phyloP scores from a whole-genome alignment of 2,888 invertebrate species.

The Nemoura dubitans region DNA sequence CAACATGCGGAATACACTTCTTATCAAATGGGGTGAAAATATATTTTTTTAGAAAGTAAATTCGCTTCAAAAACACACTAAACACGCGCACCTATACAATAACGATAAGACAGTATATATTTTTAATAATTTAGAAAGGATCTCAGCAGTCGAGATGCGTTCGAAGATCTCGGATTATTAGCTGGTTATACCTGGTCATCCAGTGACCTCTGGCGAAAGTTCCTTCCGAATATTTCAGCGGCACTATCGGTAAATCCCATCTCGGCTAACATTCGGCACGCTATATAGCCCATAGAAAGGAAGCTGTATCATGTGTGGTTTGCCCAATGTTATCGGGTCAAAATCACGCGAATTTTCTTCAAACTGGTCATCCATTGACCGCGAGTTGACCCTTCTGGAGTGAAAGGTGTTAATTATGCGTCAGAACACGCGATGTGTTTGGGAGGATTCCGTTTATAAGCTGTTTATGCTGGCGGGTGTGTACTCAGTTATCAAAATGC shows the following conservation, averaged over 20 bases:
- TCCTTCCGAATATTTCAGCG: not conserved
- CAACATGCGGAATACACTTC: not conserved
- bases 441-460: not conserved
- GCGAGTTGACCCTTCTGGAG: not conserved
- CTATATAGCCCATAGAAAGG: not conserved
- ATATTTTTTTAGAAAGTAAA: not conserved
- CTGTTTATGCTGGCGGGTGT: not conserved
- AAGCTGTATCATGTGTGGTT: not conserved
- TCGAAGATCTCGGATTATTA: not conserved
- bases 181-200: not conserved
- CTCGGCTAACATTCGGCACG: not conserved
- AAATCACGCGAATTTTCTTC: not conserved
- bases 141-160: not conserved
- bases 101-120: not conserved
- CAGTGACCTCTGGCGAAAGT: not conserved
- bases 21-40: not conserved
- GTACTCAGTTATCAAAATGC: not conserved
- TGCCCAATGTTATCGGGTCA: not conserved
- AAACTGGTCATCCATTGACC: not conserved
- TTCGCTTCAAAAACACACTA: not conserved
- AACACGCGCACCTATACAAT: not conserved
- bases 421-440: not conserved
- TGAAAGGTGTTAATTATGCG: not conserved
- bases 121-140: not conserved
- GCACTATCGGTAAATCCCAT: not conserved